Evolutionary conservation across 2,888 invertebrate species (phyloP).

Genomic region (Synanthedon formicaeformis): DNA sequence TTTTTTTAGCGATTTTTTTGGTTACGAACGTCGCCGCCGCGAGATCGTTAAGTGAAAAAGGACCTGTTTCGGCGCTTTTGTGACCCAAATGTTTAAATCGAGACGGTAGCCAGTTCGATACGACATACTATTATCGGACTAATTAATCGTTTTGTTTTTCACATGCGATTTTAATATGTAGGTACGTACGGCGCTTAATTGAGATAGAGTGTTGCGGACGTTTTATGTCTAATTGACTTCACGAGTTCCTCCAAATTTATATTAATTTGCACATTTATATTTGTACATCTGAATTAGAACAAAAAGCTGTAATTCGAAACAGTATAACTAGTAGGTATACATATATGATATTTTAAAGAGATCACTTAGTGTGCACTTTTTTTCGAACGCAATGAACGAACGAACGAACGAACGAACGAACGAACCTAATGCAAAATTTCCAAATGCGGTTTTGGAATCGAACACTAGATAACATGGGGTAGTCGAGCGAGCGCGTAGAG

Average conservation of each 20-base stretch:
- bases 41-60: conserved; percentile 58
- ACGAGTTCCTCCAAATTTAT: background rate
- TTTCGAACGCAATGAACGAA: too few relatives aligned
- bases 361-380: too few relatives aligned
- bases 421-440: too few relatives aligned
- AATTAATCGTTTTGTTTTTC: conserved; percentile 53
- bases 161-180: conserved; percentile 21
- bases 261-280: background rate
- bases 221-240: background rate
- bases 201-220: background rate
- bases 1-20: conserved; percentile 56
- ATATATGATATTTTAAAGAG: too few relatives aligned
- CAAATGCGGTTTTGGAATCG: too few relatives aligned
- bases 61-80: conserved; percentile 61
- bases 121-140: conserved; percentile 45
- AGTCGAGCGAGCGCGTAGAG: too few relatives aligned
- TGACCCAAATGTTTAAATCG: conserved; percentile 23
- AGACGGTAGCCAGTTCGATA: conserved; percentile 43
- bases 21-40: conserved; percentile 35
- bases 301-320: background rate
- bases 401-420: too few relatives aligned
- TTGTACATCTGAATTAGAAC: background rate
- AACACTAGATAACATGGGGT: too few relatives aligned
- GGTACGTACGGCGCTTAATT: background rate
- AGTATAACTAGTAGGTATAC: background rate